Conservation (phyloP, 2,797 vertebrate genomes). For the Microctenopoma steveboyesi region DNA sequence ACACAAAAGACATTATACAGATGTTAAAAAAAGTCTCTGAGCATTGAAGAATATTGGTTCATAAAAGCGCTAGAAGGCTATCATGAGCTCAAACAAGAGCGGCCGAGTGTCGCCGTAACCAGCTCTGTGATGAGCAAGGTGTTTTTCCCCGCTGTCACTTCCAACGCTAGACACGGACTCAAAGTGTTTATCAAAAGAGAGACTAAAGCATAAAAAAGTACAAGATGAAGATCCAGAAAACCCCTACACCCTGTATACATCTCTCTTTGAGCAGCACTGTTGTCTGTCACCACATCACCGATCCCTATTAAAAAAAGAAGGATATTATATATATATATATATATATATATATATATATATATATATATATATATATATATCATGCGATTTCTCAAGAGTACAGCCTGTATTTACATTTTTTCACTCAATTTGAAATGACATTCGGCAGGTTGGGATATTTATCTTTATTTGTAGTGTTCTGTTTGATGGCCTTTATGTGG, state of each 20-base stretch:
- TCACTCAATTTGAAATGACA: not conserved
- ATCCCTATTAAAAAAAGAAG: not conserved
- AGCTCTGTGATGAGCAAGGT: not conserved
- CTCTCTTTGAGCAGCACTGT: not conserved
- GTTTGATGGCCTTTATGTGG: no score
- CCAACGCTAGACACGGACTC: not conserved
- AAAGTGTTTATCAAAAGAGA: not conserved
- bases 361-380: no score
- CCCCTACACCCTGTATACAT: not conserved
- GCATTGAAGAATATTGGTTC: constrained; percentile 46
- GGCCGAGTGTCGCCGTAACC: constrained; percentile 9
- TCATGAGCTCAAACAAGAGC: constrained; percentile 36
- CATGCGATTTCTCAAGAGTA: no score
- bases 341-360: no score
- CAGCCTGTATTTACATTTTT: not conserved
- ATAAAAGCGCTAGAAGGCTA: constrained; percentile 45
- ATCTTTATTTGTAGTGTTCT: not conserved
- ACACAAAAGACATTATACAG: constrained; percentile 68
- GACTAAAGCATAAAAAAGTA: not conserved
- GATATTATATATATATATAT: not conserved
- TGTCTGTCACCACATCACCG: not conserved
- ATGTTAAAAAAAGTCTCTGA: constrained; percentile 55
- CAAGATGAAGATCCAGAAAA: not conserved
- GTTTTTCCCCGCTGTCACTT: constrained; percentile 8
- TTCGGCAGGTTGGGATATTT: not conserved